Evolutionary conservation across 2,888 invertebrate genomes (phyloP).

Genomic region (Dasysyrphus albostriatus): DNA sequence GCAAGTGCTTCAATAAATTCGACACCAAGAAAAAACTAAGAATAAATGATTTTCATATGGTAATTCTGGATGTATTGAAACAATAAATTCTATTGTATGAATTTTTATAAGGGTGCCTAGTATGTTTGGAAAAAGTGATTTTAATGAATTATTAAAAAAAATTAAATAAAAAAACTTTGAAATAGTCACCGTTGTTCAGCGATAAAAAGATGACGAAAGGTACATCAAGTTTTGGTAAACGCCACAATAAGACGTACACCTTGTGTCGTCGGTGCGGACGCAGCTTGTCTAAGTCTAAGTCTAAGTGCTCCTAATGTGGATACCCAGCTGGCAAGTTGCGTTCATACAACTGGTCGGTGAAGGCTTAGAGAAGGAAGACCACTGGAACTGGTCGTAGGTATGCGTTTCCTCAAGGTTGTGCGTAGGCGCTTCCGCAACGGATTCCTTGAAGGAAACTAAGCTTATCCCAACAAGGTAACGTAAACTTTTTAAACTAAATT

Average conservation of each 20-base stretch:
- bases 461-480: slow-evolving; percentile 81
- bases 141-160: too few relatives aligned
- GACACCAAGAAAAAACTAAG: too few relatives aligned
- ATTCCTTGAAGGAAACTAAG: slow-evolving; percentile 90
- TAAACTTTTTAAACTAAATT: slow-evolving; percentile 66
- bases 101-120: too few relatives aligned
- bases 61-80: too few relatives aligned
- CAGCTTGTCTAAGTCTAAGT: too few relatives aligned
- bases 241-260: slow-evolving; percentile 99
- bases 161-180: too few relatives aligned
- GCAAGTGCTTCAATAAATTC: too few relatives aligned
- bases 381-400: slow-evolving; percentile 99
- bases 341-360: slow-evolving; percentile 99
- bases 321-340: slow-evolving; percentile 97
- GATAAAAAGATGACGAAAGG: slow-evolving; percentile 97
- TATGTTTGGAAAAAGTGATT: too few relatives aligned
- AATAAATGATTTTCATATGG: too few relatives aligned
- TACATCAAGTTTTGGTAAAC: slow-evolving; percentile 99
- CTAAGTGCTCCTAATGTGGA: slow-evolving; percentile 98
- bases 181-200: too few relatives aligned
- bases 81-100: too few relatives aligned
- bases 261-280: slow-evolving; percentile 99
- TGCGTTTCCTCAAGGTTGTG: slow-evolving; percentile 97
- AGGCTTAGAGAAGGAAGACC: slow-evolving; percentile 99
- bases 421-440: slow-evolving; percentile 95